Conservation (phyloP, 2,888 invertebrate genomes). For the Melipona beecheii region DNA sequence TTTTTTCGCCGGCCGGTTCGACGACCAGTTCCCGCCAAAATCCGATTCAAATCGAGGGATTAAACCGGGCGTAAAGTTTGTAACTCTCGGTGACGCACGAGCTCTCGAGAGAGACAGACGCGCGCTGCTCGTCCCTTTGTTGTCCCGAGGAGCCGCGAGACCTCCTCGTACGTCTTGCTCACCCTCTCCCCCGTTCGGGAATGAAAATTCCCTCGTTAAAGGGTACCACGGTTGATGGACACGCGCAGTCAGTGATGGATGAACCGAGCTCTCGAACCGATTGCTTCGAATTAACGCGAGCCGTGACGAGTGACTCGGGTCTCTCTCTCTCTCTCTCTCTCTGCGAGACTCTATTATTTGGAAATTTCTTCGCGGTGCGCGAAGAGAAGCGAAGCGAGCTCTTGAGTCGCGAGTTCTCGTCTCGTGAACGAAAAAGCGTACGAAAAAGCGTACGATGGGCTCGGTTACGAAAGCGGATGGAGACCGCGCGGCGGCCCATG, state of each 20-base stretch:
- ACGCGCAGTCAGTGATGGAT: slow-evolving; percentile 38
- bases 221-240: slow-evolving; percentile 33
- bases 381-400: no score
- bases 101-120: no score
- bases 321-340: not conserved
- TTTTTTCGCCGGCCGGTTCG: slow-evolving; percentile 51
- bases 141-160: slow-evolving; percentile 16
- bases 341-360: no score
- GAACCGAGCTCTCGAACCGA: slow-evolving; percentile 11
- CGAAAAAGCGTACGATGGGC: no score
- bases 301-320: slow-evolving; percentile 28
- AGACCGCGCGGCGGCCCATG: slow-evolving; percentile 35
- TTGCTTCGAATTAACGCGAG: slow-evolving; percentile 46
- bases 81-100: slow-evolving; percentile 47
- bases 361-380: no score
- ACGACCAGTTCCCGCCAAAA: slow-evolving; percentile 66
- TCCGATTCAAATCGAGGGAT: slow-evolving; percentile 68
- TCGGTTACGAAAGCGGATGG: slow-evolving; percentile 54
- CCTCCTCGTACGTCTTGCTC: slow-evolving; percentile 38
- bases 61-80: slow-evolving; percentile 53
- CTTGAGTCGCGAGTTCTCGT: no score
- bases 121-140: slow-evolving; percentile 49
- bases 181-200: slow-evolving; percentile 32
- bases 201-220: slow-evolving; percentile 50
- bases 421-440: slow-evolving; percentile 3